Conservation (phyloP, 2,888 invertebrate genomes). For the Anoplius nigerrimus region DNA sequence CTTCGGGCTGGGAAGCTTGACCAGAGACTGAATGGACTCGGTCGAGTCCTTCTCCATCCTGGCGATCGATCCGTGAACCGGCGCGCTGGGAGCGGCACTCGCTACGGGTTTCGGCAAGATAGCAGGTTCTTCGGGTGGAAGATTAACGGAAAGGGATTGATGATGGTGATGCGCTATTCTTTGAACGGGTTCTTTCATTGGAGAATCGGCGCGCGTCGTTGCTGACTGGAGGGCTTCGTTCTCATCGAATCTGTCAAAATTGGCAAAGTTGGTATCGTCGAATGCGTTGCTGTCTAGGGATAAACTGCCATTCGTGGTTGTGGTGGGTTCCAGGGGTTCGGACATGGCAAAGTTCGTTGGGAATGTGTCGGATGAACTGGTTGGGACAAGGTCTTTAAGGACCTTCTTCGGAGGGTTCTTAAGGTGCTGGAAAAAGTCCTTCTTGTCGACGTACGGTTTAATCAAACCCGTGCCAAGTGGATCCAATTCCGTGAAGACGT, state of each 20-base stretch:
- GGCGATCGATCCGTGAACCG: slow-evolving; percentile 3
- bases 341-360: slow-evolving; percentile 66
- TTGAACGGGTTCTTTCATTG: slow-evolving; percentile 51
- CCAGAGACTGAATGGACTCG: slow-evolving; percentile 62
- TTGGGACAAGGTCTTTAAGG: slow-evolving; percentile 86
- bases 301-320: slow-evolving; percentile 46
- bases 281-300: slow-evolving; percentile 82
- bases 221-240: slow-evolving; percentile 69
- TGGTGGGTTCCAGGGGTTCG: slow-evolving; percentile 59
- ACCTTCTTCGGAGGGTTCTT: slow-evolving; percentile 96
- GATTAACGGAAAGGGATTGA: slow-evolving; percentile 81
- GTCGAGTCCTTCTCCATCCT: slow-evolving; percentile 47
- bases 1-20: slow-evolving; percentile 73
- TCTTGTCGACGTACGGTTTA: slow-evolving; percentile 95
- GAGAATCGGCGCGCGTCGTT: slow-evolving; percentile 77
- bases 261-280: slow-evolving; percentile 76
- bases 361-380: slow-evolving; percentile 67
- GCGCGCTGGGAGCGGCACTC: neutral
- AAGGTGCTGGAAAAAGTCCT: slow-evolving; percentile 96
- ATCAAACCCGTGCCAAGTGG: slow-evolving; percentile 93
- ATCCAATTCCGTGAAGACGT: slow-evolving; percentile 95
- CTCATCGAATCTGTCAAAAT: slow-evolving; percentile 64
- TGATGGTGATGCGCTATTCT: slow-evolving; percentile 71
- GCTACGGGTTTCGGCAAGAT: slow-evolving; percentile 26
- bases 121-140: slow-evolving; percentile 81